Percentiles rank a stretch among this genome's conserved stretches.
Conservation (phyloP, 2,797 vertebrate species). For the Choloepus didactylus region DNA sequence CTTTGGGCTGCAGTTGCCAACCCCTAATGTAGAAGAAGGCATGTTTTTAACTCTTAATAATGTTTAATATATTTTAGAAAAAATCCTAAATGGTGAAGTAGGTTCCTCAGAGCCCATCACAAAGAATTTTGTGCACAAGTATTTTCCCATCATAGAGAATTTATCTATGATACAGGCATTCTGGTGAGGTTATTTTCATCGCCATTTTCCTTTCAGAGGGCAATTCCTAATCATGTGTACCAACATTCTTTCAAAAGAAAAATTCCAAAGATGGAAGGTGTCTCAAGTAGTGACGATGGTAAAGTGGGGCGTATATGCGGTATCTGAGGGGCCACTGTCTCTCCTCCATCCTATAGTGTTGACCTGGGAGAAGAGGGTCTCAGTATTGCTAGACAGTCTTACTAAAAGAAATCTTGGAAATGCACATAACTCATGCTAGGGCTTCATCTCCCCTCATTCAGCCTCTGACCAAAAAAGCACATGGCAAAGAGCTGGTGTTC, state of each 20-base stretch:
- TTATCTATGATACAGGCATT: background rate
- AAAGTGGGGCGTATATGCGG: fast-evolving
- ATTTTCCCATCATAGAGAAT: background rate
- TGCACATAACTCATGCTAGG: background rate
- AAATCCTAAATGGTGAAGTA: background rate
- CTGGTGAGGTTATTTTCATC: background rate
- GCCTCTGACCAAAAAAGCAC: background rate
- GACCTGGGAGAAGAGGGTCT: background rate
- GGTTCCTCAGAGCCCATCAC: background rate
- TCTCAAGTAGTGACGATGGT: too few species aligned
- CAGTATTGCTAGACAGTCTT: background rate
- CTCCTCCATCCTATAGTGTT: background rate
- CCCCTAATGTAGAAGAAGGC: background rate
- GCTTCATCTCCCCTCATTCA: background rate
- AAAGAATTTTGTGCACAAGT: background rate
- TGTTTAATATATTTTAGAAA: background rate
- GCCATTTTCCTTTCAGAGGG: background rate
- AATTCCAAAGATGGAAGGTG: background rate
- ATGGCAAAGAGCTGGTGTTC: too few species aligned
- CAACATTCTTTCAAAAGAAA: background rate
- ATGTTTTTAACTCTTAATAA: background rate
- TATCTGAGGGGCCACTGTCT: background rate
- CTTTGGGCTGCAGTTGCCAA: background rate
- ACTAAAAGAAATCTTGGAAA: background rate
- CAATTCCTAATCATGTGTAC: background rate